phyloP scores from a whole-genome alignment of 2,113 vertebrate genomes.

The Daphoenositta chrysoptera region DNA sequence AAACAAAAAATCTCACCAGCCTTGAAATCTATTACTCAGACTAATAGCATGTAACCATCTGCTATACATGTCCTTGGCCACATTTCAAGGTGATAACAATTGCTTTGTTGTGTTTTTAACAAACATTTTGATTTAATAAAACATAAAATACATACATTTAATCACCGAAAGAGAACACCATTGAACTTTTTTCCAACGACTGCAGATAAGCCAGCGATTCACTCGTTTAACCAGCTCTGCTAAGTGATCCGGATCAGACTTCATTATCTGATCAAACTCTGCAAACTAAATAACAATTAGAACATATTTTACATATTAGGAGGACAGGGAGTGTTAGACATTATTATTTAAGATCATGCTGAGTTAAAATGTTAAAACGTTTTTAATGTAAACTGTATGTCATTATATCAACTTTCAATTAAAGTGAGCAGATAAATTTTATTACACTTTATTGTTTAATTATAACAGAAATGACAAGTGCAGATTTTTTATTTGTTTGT shows the following conservation, averaged over 20 bases:
- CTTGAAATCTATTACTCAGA: neutral
- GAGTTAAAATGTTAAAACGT: neutral
- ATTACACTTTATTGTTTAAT: neutral
- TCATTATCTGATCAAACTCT: slow-evolving; percentile 99
- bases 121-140: neutral
- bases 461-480: neutral
- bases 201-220: slow-evolving; percentile 96
- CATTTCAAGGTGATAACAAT: neutral
- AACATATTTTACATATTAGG: neutral
- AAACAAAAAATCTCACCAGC: neutral
- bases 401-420: neutral
- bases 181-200: slow-evolving; percentile 98
- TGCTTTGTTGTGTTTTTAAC: neutral
- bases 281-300: slow-evolving; percentile 81
- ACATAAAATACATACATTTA: slow-evolving; percentile 81
- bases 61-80: neutral
- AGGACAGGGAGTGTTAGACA: neutral
- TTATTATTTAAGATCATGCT: neutral
- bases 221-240: slow-evolving; percentile 91
- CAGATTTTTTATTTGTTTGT: neutral
- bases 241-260: slow-evolving; percentile 95
- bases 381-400: neutral
- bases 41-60: neutral
- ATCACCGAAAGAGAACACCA: slow-evolving; percentile 94
- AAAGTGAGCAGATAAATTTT: neutral